phyloP scores from a whole-genome alignment of 2,797 vertebrate genomes.

The Coregonus suidteri region DNA sequence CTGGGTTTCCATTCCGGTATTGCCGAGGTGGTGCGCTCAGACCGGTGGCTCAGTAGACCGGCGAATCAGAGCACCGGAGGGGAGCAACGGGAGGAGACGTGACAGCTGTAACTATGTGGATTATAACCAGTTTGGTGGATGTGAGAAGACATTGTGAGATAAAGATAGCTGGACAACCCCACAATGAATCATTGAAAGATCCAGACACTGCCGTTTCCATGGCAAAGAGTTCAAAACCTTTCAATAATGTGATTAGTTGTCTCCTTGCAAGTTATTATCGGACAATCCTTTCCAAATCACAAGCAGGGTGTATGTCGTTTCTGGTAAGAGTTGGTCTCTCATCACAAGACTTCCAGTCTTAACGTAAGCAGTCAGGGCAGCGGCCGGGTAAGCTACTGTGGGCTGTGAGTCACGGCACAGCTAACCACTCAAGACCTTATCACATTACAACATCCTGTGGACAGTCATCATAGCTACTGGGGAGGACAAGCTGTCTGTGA shows the following conservation, averaged over 20 bases:
- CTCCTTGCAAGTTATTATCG: constrained; percentile 13
- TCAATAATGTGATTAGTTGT: constrained; percentile 31
- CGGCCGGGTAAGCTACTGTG: neutral
- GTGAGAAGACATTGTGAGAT: constrained; percentile 35
- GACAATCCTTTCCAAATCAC: constrained; percentile 43
- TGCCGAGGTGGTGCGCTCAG: no score
- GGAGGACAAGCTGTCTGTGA: neutral
- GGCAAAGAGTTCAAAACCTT: constrained; percentile 24
- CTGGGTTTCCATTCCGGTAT: no score
- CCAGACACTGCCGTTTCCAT: neutral
- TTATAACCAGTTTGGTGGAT: neutral
- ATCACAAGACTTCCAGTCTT: constrained; percentile 25
- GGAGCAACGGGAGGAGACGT: no score
- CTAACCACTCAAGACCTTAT: neutral
- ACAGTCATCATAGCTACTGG: neutral
- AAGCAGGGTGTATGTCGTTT: constrained; percentile 52
- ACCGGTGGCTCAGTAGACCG: no score
- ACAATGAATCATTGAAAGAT: constrained; percentile 35
- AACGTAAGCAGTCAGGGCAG: constrained; percentile 10
- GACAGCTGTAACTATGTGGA: constrained; percentile 19
- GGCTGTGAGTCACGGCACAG: neutral
- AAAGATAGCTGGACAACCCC: constrained; percentile 34
- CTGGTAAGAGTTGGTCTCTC: neutral
- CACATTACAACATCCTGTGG: constrained; percentile 8
- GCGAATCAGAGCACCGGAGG: no score